A percentile compares a stretch with the other conserved stretches of the same genome.
These are phyloP conservation scores for Ariolimax columbianus DNA, from an alignment of 2,888 invertebrate species.

Conservation along the genomic window DNA sequence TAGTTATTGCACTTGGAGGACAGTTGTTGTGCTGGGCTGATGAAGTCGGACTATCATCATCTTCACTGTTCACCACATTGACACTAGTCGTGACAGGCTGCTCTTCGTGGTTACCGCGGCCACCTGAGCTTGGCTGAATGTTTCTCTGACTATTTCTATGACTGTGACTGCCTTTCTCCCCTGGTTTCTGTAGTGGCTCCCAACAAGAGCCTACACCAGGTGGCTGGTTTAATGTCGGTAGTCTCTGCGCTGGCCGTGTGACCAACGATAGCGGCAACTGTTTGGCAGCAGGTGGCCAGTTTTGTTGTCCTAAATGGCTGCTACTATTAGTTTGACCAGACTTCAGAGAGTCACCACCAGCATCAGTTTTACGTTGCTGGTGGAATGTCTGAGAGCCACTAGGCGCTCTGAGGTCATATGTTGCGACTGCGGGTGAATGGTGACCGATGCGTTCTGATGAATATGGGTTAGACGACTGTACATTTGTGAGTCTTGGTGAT, in stretches of 20 bases:
- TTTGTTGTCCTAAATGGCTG: background rate
- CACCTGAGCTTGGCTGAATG: slow-evolving; percentile 9
- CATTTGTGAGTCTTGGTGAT: slow-evolving; percentile 36
- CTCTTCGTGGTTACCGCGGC: background rate
- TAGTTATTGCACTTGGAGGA: slow-evolving; percentile 66
- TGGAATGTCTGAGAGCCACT: slow-evolving; percentile 29
- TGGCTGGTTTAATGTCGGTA: slow-evolving; percentile 43
- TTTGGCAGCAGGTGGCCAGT: slow-evolving; percentile 7
- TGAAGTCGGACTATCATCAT: slow-evolving; percentile 34
- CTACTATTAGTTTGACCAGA: slow-evolving; percentile 3
- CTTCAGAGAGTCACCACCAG: slow-evolving; percentile 19
- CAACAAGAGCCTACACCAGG: slow-evolving; percentile 40
- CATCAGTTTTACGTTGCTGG: background rate
- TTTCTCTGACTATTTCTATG: slow-evolving; percentile 28
- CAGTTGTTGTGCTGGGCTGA: slow-evolving; percentile 56
- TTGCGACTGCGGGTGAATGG: background rate
- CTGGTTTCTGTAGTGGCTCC: slow-evolving; percentile 30
- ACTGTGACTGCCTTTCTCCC: slow-evolving; percentile 41
- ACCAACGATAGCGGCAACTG: background rate
- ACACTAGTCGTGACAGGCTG: background rate
- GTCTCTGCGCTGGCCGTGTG: slow-evolving; percentile 31
- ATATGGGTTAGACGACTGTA: slow-evolving; percentile 16
- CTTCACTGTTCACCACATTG: slow-evolving; percentile 20
- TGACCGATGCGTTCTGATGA: slow-evolving; percentile 30
- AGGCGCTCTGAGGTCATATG: slow-evolving; percentile 16